These are phyloP conservation scores for Phocides pigmalion DNA, from an alignment of 1,140 invertebrate species.

Conservation along the genomic window DNA sequence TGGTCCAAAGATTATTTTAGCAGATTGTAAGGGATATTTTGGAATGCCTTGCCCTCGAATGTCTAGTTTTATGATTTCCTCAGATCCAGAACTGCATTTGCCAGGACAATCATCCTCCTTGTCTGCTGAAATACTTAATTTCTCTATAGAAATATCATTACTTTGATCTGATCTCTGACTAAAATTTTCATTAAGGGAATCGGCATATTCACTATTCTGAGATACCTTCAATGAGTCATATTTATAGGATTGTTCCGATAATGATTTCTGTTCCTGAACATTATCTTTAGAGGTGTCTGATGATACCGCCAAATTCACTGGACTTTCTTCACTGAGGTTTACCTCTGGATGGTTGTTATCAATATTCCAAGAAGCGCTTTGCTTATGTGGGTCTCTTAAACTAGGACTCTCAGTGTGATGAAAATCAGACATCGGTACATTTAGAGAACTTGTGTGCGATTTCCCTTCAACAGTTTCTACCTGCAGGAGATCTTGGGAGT, in stretches of 20 bases:
- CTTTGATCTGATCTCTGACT: conserved; percentile 44
- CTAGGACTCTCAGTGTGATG: conserved; percentile 53
- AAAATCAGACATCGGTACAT: conserved; percentile 47
- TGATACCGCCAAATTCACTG: conserved; percentile 62
- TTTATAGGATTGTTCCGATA: conserved; percentile 34
- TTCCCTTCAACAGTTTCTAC: conserved; percentile 44
- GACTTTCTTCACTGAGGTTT: conserved; percentile 73
- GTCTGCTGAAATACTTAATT: conserved; percentile 36
- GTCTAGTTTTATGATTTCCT: conserved; percentile 80
- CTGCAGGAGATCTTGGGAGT: conserved; percentile 46
- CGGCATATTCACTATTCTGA: conserved; percentile 62
- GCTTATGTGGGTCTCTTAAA: conserved; percentile 49
- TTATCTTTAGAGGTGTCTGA: conserved; percentile 66
- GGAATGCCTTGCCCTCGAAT: conserved; percentile 74
- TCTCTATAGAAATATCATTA: conserved; percentile 37
- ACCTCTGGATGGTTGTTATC: conserved; percentile 53
- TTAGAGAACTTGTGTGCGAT: conserved; percentile 49
- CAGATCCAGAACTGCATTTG: conserved; percentile 64
- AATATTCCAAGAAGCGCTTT: conserved; percentile 64
- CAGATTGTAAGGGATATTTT: conserved; percentile 60
- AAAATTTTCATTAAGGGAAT: conserved; percentile 67
- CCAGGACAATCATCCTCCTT: conserved; percentile 42
- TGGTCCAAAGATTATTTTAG: conserved; percentile 76
- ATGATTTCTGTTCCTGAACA: conserved; percentile 43
- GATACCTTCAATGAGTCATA: conserved; percentile 49